Base-by-base conservation (phyloP, 2,888 invertebrate genomes). In the Dryomyza anilis region DNA sequence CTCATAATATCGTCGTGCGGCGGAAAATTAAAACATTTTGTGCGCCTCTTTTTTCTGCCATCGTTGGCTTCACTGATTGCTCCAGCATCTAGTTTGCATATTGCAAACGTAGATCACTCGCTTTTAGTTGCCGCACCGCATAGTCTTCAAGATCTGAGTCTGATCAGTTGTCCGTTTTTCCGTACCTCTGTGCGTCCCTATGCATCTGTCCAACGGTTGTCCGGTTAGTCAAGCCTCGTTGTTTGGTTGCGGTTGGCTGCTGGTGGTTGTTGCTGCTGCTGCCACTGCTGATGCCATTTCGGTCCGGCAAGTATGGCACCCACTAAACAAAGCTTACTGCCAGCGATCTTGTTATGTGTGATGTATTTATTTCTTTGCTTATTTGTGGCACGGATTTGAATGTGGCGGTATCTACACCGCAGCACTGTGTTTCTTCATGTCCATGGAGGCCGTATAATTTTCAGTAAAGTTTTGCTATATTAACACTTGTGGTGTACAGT, bases 311-410 rank as follows among this genome's bases (percentile, higher is more conserved):
- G 46, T 21, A 12, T 53, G 39, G 61, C 61, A 61, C 61, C 61
- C 61, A 61, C 61, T 39, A 61, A 52, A 52, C 27, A 52, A 61
- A 52, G 61, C 21, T 27, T 25, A 57, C 59, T 25, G 45, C 55
- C 23, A 56, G 67, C 68, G 68, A 70, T 67, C 68, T 69, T 63
- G 67, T 69, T 70, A 64, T 70, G 69, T 70, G 39, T 52, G 61
- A 52, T 30, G 61, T 53, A 53, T 52, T 61, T 61, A 60, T 60
- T 60, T 60, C 59, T 48, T 48, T 19, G 33, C 16, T 29, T 46
- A 58, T 58, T 58, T 45, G 58, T 45, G 45, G 46, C 30, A 58
- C 29, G 58, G 58, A 58, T 58, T 45, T 30, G 16, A 43, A 29
- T 29, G 23, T 30, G n/a, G 45, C 25, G 29, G 29, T 21, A 14